Base-by-base conservation (phyloP, 2,797 vertebrate species). In the Pseudochaenichthys georgianus region DNA sequence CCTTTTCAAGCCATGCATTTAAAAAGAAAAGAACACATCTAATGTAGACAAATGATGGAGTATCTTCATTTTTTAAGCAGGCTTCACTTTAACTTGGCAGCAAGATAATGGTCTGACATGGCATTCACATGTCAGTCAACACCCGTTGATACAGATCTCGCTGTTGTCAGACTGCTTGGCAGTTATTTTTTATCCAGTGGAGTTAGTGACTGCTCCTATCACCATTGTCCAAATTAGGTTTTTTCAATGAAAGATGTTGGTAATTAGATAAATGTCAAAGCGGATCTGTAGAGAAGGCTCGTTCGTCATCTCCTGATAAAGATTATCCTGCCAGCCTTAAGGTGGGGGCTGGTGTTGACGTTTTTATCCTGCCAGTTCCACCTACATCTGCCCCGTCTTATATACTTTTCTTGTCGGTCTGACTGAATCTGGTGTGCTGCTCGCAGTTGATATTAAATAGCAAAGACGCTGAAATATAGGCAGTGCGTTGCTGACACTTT, bases 401-500 rank as follows among this genome's bases (percentile, higher is more conserved):
- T 85, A 75, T 79, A 9, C 61, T 73, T 71, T 43, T 51, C 54
- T 69, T 2, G 64, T 79, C 75, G 81, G 68, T 63, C 71, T 34
- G 50, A 28, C 57, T 59, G 43, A 71, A 64, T 82, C 70, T 65
- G 31, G 23, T 15, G 54, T 8, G 0, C 66, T 19, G 58, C 59
- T 82, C 55, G 38, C 57, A 50, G 75, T 13, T 87, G 86, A 81
- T 84, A 77, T 89, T 91, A 82, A 81, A 78, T 65, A 55, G 52
- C 53, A 71, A 69, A 70, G 68, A 73, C 41, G 68, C 68, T 55
- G 83, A 79, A 82, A 79, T 83, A 50, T 53, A 80, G 84, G 63
- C 65, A n/a, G 46, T 66, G 52, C 42, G 58, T 84, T 75, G 64
- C 75, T 76, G 77, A 73, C 72, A 76, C 70, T 68, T 75, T 15